phyloP scores from a whole-genome alignment of 2,888 invertebrate species.

The Priocnemis perturbator region DNA sequence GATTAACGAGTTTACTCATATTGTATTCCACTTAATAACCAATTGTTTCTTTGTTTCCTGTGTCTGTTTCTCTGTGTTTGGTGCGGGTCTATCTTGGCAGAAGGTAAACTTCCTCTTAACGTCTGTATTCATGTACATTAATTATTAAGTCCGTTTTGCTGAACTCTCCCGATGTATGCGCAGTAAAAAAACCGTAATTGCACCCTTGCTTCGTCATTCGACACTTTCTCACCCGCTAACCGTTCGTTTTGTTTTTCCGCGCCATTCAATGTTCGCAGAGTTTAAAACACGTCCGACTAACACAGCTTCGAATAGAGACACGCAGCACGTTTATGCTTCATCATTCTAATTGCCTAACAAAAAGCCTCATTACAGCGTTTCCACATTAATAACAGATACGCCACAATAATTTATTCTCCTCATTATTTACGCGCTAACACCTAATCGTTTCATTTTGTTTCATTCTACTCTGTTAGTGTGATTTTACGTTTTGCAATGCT shows the following conservation, averaged over 20 bases:
- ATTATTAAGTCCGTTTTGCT: constrained; percentile 26
- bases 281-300: no score
- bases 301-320: no score
- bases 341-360: background rate
- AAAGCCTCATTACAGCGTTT: no score
- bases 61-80: constrained; percentile 74
- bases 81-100: constrained; percentile 74
- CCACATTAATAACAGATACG: no score
- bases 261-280: no score
- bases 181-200: no score
- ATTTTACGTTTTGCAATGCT: no score
- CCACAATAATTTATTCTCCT: background rate
- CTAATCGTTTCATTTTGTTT: background rate
- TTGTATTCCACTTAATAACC: constrained; percentile 58
- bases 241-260: no score
- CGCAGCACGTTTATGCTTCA: background rate
- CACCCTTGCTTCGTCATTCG: no score
- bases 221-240: no score
- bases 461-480: no score
- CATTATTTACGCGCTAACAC: background rate
- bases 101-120: constrained; percentile 70
- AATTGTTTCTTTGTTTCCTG: constrained; percentile 70
- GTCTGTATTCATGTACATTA: constrained; percentile 10
- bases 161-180: background rate
- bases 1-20: background rate